Evolutionary conservation across 2,888 invertebrate species (phyloP).

Genomic region (Pinctada fucata): DNA sequence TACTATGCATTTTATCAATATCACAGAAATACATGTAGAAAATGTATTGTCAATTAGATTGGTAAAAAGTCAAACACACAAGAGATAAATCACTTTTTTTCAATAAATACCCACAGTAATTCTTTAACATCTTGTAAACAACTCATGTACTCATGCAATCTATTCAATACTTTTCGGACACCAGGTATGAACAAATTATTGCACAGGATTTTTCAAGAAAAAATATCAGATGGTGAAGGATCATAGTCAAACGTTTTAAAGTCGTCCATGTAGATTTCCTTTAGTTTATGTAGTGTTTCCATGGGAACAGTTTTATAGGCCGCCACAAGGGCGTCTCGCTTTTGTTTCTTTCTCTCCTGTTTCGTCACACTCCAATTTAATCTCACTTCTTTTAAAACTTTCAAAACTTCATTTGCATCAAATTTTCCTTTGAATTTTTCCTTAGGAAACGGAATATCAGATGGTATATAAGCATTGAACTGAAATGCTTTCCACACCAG

Average conservation of each 20-base stretch:
- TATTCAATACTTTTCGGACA: too few species aligned
- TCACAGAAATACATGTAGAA: too few species aligned
- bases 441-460: conserved; percentile 26
- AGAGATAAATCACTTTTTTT: too few species aligned
- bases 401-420: conserved; percentile 17
- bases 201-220: background rate
- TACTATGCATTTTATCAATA: too few species aligned
- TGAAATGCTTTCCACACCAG: conserved; percentile 55
- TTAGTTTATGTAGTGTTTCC: conserved; percentile 30
- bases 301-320: conserved; percentile 42
- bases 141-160: too few species aligned
- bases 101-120: too few species aligned
- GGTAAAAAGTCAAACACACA: too few species aligned
- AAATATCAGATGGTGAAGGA: conserved; percentile 3
- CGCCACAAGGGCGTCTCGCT: conserved; percentile 32
- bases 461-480: conserved; percentile 55
- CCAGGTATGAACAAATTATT: background rate
- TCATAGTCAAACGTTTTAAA: conserved; percentile 50
- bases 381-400: conserved; percentile 23
- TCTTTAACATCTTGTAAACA: too few species aligned
- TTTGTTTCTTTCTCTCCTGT: conserved; percentile 31
- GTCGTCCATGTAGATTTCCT: conserved; percentile 42
- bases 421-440: conserved; percentile 16
- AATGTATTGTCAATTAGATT: too few species aligned
- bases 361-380: conserved; percentile 27